phyloP scores from a whole-genome alignment of 2,888 invertebrate species.

The Spilosoma lubricipeda region DNA sequence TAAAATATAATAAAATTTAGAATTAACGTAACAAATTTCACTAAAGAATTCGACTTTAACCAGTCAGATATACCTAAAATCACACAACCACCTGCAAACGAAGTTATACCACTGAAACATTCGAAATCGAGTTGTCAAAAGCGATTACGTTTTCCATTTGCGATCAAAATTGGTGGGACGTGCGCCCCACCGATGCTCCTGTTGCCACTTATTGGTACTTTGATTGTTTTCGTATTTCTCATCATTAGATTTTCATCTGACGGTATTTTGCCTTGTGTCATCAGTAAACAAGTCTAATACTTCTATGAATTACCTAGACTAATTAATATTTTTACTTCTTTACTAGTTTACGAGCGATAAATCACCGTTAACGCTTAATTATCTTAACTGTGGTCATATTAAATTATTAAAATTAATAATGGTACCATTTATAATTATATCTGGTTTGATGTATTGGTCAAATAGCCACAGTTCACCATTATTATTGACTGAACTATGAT shows the following conservation, averaged over 20 bases:
- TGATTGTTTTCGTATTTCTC: slow-evolving; percentile 66
- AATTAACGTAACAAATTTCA: background rate
- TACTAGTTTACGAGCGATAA: background rate
- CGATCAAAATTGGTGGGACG: slow-evolving; percentile 78
- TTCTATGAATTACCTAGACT: background rate
- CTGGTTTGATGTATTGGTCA: background rate
- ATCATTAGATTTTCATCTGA: slow-evolving; percentile 54
- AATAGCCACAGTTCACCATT: slow-evolving; percentile 13
- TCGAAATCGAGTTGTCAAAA: slow-evolving; percentile 79
- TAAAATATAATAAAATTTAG: background rate
- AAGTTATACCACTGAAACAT: slow-evolving; percentile 69
- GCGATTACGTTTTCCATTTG: slow-evolving; percentile 83
- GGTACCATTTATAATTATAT: background rate
- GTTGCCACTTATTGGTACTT: slow-evolving; percentile 57
- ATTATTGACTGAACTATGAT: slow-evolving; percentile 32
- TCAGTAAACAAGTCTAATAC: background rate
- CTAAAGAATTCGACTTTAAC: background rate
- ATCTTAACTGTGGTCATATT: background rate
- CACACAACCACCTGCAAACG: slow-evolving; percentile 69
- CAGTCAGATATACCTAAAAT: slow-evolving; percentile 3
- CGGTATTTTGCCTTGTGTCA: slow-evolving; percentile 20
- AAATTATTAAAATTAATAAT: background rate
- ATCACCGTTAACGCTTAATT: background rate
- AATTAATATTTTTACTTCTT: background rate
- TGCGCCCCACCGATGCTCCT: slow-evolving; percentile 53